Percentiles rank a stretch among this genome's conserved stretches.
Evolutionary conservation across 2,797 vertebrate genomes (phyloP).

Genomic region (Phoxinus dragarum): DNA sequence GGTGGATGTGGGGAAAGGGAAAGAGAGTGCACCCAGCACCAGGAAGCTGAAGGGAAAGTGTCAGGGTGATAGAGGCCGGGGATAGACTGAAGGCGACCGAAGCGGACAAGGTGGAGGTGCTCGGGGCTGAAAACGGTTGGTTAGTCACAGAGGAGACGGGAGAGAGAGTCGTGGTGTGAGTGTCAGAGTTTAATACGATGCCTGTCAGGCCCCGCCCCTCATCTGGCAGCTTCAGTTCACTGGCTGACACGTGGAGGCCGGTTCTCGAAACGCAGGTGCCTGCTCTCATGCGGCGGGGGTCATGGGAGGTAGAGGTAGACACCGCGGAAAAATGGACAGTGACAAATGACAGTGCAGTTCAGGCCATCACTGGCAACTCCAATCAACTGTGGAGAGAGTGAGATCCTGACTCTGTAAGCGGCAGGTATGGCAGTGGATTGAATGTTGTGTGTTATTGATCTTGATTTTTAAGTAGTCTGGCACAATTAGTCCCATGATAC

Average conservation of each 20-base stretch:
- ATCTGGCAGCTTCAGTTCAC: constrained; percentile 13
- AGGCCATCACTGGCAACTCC: constrained; percentile 40
- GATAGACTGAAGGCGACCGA: constrained; percentile 24
- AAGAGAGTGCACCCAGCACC: background rate
- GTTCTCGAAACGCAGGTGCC: constrained; percentile 25
- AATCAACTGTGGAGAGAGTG: constrained; percentile 25
- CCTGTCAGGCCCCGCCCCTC: constrained; percentile 25
- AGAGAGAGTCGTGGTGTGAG: constrained; percentile 35
- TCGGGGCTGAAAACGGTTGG: constrained; percentile 31
- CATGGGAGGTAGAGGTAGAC: constrained; percentile 40
- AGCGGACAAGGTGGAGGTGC: constrained; percentile 26
- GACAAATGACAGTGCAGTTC: constrained; percentile 52
- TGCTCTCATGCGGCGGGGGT: constrained; percentile 26
- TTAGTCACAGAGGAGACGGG: constrained; percentile 46
- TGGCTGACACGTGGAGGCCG: background rate
- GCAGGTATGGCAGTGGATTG: constrained; percentile 4
- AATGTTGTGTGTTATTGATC: background rate
- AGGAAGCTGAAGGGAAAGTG: constrained; percentile 2
- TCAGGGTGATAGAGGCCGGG: background rate
- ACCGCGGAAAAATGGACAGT: constrained; percentile 52
- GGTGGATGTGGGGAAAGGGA: background rate
- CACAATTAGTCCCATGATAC: background rate
- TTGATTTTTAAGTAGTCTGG: constrained; percentile 26
- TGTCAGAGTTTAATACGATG: constrained; percentile 36
- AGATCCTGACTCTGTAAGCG: background rate